Base-by-base conservation (phyloP, 2,888 invertebrate species). In the Phortica magna region DNA sequence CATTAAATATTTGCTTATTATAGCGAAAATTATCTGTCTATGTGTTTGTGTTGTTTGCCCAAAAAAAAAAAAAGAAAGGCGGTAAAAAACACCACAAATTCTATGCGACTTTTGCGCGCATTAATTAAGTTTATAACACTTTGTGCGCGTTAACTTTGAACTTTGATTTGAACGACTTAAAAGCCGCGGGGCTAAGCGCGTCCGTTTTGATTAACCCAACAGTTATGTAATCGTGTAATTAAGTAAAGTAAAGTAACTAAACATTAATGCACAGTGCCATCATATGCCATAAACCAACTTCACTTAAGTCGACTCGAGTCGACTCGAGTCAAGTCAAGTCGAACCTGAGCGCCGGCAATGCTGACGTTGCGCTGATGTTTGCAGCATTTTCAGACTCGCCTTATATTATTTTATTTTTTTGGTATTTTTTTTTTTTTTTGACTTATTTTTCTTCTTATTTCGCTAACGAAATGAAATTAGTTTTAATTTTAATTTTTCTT, bases 401-500 rank as follows among this genome's bases (percentile, higher is more conserved):
- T 4, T n/a, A n/a, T n/a, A n/a, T n/a, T n/a, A n/a, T 31, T 31
- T 4, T 31, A 31, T 31, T 31, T 31, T 31, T 31, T n/a, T n/a
- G n/a, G n/a, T n/a, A n/a, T n/a, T n/a, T 31, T 31, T 31, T 31
- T 31, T 31, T 31, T 31, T 31, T 31, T 31, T 31, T 31, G 31
- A 3, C n/a, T n/a, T n/a, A n/a, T 31, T 31, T 3, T 31, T 31
- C 31, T 31, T 31, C 31, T 31, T 31, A 31, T 31, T 31, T 31
- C 48, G 48, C 48, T 14, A 5, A 14, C 48, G 9, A 9, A 14
- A 42, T 10, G 19, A 42, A 67, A 67, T 67, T 67, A 67, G 67
- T 67, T 67, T 67, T 67, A 67, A 67, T 67, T 67, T 67, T 17
- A 67, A 67, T 42, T 61, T 67, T 67, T 67, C 67, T 67, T 67